phyloP scores from a whole-genome alignment of 2,888 invertebrate genomes.

The Argynnis bischoffii region DNA sequence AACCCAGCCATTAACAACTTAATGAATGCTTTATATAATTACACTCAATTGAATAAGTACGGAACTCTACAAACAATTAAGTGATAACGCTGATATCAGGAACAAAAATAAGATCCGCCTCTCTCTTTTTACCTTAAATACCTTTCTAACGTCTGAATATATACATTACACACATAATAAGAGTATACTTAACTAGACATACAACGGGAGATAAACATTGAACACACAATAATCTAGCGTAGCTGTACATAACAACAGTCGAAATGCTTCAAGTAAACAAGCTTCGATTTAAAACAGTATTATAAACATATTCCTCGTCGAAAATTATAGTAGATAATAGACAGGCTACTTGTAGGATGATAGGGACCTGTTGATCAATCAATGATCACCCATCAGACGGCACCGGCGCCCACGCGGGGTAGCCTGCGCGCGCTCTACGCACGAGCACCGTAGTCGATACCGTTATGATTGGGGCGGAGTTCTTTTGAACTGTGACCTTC shows the following conservation, averaged over 20 bases:
- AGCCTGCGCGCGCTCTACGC: slow-evolving; percentile 1
- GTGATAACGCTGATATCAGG: too few relatives aligned
- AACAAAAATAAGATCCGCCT: too few relatives aligned
- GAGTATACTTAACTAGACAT: neutral
- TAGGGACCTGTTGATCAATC: neutral
- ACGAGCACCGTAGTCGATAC: neutral
- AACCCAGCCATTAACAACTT: too few relatives aligned
- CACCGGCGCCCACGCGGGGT: neutral
- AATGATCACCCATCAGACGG: neutral
- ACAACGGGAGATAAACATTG: neutral
- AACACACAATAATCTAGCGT: neutral
- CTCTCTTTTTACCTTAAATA: too few relatives aligned
- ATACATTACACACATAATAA: too few relatives aligned
- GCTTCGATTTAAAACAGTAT: slow-evolving; percentile 14
- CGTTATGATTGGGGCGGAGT: slow-evolving; percentile 9
- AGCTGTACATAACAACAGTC: slow-evolving; percentile 10
- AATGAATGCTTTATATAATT: too few relatives aligned
- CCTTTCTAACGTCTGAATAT: too few relatives aligned
- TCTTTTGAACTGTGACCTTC: slow-evolving; percentile 20
- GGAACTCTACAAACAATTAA: too few relatives aligned
- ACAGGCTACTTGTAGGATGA: neutral
- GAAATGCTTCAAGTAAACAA: slow-evolving; percentile 13
- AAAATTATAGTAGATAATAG: slow-evolving; percentile 7
- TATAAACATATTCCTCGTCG: slow-evolving; percentile 4
- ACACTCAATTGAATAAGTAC: too few relatives aligned